Evolutionary conservation across 2,113 vertebrate species (phyloP).

Genomic region (Aviceda subcristata): DNA sequence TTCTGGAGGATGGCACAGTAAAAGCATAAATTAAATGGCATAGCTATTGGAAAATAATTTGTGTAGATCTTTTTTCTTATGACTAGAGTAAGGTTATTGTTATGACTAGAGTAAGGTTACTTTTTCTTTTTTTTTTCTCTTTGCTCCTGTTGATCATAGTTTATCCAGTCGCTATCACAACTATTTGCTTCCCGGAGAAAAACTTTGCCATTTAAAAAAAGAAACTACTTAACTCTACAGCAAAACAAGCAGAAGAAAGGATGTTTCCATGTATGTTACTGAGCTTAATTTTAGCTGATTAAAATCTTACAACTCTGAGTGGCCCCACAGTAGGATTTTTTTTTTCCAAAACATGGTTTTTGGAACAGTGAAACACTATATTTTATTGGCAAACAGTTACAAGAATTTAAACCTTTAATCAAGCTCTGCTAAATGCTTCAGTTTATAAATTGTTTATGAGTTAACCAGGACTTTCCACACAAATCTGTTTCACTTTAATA

Average conservation of each 20-base stretch:
- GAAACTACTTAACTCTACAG: background rate
- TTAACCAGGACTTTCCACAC: constrained; percentile 33
- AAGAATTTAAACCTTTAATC: constrained; percentile 59
- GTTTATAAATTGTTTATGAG: constrained; percentile 68
- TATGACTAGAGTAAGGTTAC: background rate
- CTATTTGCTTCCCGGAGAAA: background rate
- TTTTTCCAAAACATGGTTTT: constrained; percentile 25
- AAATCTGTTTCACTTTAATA: constrained; percentile 51
- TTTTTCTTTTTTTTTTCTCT: background rate
- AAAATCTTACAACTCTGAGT: constrained; percentile 36
- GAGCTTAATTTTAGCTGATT: background rate
- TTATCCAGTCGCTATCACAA: background rate
- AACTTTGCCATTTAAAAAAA: background rate
- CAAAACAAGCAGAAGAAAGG: background rate
- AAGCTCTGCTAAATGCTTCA: constrained; percentile 45
- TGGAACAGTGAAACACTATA: constrained; percentile 54
- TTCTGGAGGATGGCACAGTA: background rate
- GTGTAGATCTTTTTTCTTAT: background rate
- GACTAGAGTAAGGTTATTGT: background rate
- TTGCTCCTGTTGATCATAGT: background rate
- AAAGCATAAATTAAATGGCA: background rate
- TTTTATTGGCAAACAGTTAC: constrained; percentile 49
- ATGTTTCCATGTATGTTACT: background rate
- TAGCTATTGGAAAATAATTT: background rate
- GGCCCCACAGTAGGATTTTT: background rate